Evolutionary conservation across 2,113 vertebrate genomes (phyloP).

Genomic region (Xiphorhynchus elegans): DNA sequence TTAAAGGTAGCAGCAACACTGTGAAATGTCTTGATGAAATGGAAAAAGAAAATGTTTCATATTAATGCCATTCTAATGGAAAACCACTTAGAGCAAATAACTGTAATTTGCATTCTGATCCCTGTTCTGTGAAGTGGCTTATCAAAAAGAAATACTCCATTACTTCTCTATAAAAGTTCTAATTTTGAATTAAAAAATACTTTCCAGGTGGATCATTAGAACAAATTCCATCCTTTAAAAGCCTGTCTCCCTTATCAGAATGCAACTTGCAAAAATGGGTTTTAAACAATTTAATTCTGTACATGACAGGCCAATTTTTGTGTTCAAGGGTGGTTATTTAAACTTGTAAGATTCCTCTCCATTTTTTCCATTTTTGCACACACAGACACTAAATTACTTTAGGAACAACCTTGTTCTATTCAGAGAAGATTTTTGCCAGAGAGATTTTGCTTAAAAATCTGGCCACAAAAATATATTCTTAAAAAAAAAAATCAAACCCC

Average conservation of each 20-base stretch:
- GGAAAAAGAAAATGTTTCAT: conserved; percentile 62
- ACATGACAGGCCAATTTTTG: conserved; percentile 46
- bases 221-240: conserved; percentile 32
- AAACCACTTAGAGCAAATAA: conserved; percentile 72
- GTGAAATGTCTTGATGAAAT: conserved; percentile 63
- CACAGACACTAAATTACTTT: not conserved
- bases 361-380: not conserved
- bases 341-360: not conserved
- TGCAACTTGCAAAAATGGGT: conserved; percentile 11
- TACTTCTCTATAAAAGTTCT: conserved; percentile 55
- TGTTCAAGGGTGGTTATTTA: conserved; percentile 19
- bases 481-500: not conserved
- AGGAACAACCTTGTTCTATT: not conserved
- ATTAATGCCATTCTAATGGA: conserved; percentile 71
- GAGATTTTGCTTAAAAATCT: not conserved
- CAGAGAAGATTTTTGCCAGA: not conserved
- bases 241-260: conserved; percentile 8
- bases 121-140: conserved; percentile 61
- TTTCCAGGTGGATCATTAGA: conserved; percentile 59
- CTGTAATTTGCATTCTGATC: conserved; percentile 71
- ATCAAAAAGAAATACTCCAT: conserved; percentile 69
- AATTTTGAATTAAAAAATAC: conserved; percentile 66
- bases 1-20: conserved; percentile 59
- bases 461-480: not conserved
- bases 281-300: conserved; percentile 44